Evolutionary conservation across 1,140 invertebrate species (phyloP).

Genomic region (Meloidogyne floridensis): DNA sequence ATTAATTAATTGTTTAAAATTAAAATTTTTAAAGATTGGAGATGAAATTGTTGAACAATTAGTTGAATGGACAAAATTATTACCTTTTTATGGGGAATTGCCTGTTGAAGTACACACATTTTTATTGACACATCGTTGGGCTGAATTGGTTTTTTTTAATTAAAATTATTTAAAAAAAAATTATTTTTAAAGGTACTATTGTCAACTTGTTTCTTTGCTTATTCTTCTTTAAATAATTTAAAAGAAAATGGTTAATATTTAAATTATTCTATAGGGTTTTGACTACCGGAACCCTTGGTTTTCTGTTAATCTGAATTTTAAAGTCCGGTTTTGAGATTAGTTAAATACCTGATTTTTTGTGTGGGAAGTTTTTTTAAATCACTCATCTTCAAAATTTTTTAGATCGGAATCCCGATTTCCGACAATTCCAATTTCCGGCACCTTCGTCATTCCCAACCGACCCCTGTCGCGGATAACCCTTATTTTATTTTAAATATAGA

Average conservation of each 20-base stretch:
- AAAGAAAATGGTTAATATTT: conserved; percentile 13
- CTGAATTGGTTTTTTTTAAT: conserved; percentile 53
- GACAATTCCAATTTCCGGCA: too few relatives aligned
- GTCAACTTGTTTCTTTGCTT: conserved; percentile 54
- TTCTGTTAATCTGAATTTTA: too few relatives aligned
- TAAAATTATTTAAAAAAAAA: conserved; percentile 21
- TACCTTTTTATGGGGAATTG: conserved; percentile 92
- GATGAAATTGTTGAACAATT: conserved; percentile 75
- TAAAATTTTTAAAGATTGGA: conserved; percentile 41
- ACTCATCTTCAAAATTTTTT: too few relatives aligned
- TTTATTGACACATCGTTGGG: conserved; percentile 91
- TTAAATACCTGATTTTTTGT: too few relatives aligned
- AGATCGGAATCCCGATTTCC: too few relatives aligned
- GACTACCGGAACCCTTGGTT: too few relatives aligned
- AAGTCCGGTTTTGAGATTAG: too few relatives aligned
- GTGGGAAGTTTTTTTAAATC: too few relatives aligned
- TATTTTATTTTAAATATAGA: conserved; percentile 13
- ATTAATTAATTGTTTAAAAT: not conserved
- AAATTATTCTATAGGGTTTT: too few relatives aligned
- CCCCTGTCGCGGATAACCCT: not conserved
- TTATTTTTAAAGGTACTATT: conserved; percentile 41
- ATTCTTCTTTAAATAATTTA: conserved; percentile 39
- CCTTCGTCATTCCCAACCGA: too few relatives aligned
- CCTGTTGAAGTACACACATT: conserved; percentile 86
- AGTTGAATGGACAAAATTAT: conserved; percentile 94